These are phyloP conservation scores for Eubasilissa splendida DNA, from an alignment of 2,888 invertebrate genomes.

Conservation along the genomic window DNA sequence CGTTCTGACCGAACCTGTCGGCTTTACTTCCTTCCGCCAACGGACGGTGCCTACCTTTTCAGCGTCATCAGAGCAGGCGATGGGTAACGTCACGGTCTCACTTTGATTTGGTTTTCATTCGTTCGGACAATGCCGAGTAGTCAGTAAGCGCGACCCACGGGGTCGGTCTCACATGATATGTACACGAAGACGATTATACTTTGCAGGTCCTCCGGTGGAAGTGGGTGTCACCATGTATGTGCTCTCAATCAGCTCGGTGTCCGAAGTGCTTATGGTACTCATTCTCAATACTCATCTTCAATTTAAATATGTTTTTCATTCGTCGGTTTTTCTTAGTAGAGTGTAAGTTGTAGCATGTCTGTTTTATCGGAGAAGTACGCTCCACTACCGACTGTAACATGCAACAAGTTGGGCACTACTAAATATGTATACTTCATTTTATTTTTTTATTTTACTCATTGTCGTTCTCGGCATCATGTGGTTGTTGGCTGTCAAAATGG, in stretches of 20 bases:
- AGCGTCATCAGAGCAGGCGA: constrained; percentile 56
- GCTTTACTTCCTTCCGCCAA: constrained; percentile 63
- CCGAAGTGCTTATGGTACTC: constrained; percentile 97
- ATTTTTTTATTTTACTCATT: constrained; percentile 60
- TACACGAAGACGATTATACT: constrained; percentile 63
- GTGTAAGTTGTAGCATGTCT: constrained; percentile 54
- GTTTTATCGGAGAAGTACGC: constrained; percentile 2
- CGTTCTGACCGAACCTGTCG: constrained; percentile 48
- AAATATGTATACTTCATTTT: constrained; percentile 32
- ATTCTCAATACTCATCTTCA: constrained; percentile 70
- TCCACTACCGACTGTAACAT: constrained; percentile 44
- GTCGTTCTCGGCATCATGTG: constrained; percentile 62
- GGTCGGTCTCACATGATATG: constrained; percentile 61
- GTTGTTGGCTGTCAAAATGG: constrained; percentile 56
- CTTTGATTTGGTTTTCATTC: constrained; percentile 60
- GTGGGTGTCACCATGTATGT: constrained; percentile 99
- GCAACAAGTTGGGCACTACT: constrained; percentile 59
- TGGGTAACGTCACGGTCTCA: constrained; percentile 59
- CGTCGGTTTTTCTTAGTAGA: constrained; percentile 60
- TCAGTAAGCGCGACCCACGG: constrained; percentile 5
- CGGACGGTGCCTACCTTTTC: constrained; percentile 61
- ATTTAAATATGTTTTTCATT: constrained; percentile 50
- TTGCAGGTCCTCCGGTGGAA: constrained; percentile 97
- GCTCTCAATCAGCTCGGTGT: constrained; percentile 97
- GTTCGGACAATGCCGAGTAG: constrained; percentile 38